Evolutionary conservation across 2,797 vertebrate genomes (phyloP), one percentile per base, ranked within the genome.

Genomic region (Thaleichthys pacificus): DNA sequence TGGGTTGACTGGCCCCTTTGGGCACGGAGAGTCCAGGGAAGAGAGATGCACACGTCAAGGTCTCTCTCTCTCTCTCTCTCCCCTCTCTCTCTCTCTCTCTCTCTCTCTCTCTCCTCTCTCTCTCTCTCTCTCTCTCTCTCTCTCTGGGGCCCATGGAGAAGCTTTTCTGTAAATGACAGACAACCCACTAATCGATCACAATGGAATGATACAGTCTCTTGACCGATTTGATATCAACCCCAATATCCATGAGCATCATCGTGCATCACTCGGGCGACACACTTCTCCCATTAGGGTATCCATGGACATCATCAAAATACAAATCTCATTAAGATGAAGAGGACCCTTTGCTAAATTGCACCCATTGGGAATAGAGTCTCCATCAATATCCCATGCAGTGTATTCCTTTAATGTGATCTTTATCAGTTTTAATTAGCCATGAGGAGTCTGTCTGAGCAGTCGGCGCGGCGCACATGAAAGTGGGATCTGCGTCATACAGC

Each of bases 401-500:
- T 67, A 15, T 77, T 76, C n/a, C 32, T 78, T 73, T 71, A 73
- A 77, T 77, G 63, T 75, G 69, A 82, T 80, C 76, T 70, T 14
- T 69, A 83, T 83, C 70, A 66, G 70, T 60, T 62, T 38, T 82
- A 76, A 81, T 82, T 80, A 77, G 80, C 74, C 73, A 78, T 80
- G 74, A 42, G 47, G 69, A 73, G 69, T 54, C 66, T 73, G 77
- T 80, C 75, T 68, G 51, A 68, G 71, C 64, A 61, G 75, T 83
- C 76, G 71, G 75, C 69, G 77, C 78, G 64, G 75, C 76, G 78
- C 47, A 56, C 73, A 81, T 81, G 88, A 85, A 86, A 87, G 78
- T 81, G 61, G 61, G 14, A 56, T 61, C 60, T 71, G 61, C 70
- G 47, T 71, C 70, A 87, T 63, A 66, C 69, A 63, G 61, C 42